A percentile compares a stretch with the other conserved stretches of the same genome.
Conservation (phyloP, 1,140 invertebrate species). For the Octopus sinensis region DNA sequence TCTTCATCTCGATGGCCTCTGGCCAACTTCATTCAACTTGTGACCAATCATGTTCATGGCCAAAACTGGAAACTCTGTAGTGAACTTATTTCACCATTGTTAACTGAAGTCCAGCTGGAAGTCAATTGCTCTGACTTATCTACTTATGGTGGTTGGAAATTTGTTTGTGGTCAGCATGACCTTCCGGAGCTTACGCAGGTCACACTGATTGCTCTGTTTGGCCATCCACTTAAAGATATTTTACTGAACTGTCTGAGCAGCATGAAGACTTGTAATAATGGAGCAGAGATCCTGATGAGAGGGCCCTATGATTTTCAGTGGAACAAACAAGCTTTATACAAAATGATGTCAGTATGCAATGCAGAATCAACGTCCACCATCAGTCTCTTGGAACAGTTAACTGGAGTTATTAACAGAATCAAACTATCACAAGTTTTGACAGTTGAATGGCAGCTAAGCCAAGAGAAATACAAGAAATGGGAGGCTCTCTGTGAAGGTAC, state of each 20-base stretch:
- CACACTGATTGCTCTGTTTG: background rate
- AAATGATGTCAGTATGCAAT: background rate
- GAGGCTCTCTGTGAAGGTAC: background rate
- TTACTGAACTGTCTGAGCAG: background rate
- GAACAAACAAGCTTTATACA: slow-evolving; percentile 4
- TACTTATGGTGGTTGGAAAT: background rate
- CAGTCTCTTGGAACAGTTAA: background rate
- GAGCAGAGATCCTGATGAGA: background rate
- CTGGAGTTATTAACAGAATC: slow-evolving; percentile 3
- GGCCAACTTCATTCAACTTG: background rate
- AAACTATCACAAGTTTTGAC: background rate
- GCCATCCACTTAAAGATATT: slow-evolving; percentile 1
- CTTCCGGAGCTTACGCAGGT: background rate
- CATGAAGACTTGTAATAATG: background rate
- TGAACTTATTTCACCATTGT: background rate
- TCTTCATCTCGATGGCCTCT: background rate
- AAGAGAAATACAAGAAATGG: background rate
- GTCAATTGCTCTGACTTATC: slow-evolving; percentile 1
- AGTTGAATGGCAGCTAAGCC: background rate
- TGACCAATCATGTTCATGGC: slow-evolving; percentile 4
- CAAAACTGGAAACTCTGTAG: slow-evolving; percentile 3
- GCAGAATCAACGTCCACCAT: background rate
- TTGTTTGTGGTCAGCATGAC: slow-evolving; percentile 2
- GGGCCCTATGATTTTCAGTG: slow-evolving; percentile 6
- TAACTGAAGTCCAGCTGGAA: slow-evolving; percentile 5